phyloP scores from a whole-genome alignment of 2,113 vertebrate species.

The Seriola quinqueradiata region DNA sequence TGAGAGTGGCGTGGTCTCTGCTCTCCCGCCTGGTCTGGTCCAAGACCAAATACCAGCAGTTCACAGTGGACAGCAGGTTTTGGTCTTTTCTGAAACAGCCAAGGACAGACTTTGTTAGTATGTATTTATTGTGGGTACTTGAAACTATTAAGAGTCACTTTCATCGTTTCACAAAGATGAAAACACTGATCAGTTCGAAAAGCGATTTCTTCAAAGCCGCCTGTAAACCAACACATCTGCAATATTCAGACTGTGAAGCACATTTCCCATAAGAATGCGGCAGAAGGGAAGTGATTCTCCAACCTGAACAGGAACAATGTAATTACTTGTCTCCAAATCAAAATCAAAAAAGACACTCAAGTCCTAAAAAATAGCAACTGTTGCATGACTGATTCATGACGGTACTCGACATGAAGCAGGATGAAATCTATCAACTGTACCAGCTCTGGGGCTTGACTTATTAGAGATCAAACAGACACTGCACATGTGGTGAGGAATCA shows the following conservation, averaged over 20 bases:
- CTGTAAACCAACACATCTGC: neutral
- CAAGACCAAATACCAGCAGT: conserved; percentile 98
- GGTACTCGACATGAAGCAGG: neutral
- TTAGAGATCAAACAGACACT: conserved; percentile 33
- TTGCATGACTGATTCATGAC: neutral
- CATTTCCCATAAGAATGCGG: neutral
- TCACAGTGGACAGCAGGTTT: conserved; percentile 95
- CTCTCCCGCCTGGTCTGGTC: conserved; percentile 97
- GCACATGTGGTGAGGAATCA: conserved; percentile 43
- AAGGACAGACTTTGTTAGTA: conserved; percentile 19
- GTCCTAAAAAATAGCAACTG: neutral
- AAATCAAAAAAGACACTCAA: neutral
- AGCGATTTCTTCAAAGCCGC: neutral
- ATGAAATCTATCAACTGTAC: conserved; percentile 4
- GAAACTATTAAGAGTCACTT: neutral
- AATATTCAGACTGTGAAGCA: neutral
- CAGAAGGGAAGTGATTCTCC: neutral
- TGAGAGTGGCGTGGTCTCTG: conserved; percentile 96
- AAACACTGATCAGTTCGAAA: neutral
- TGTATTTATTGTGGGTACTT: neutral
- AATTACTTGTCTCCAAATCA: neutral
- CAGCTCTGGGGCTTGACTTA: conserved; percentile 30
- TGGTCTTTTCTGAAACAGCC: conserved; percentile 92
- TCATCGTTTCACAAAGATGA: neutral
- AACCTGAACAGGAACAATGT: neutral